Percentiles rank a stretch among this genome's conserved stretches.
Evolutionary conservation across 2,888 invertebrate genomes (phyloP).

Genomic region (Oscheius sp.): DNA sequence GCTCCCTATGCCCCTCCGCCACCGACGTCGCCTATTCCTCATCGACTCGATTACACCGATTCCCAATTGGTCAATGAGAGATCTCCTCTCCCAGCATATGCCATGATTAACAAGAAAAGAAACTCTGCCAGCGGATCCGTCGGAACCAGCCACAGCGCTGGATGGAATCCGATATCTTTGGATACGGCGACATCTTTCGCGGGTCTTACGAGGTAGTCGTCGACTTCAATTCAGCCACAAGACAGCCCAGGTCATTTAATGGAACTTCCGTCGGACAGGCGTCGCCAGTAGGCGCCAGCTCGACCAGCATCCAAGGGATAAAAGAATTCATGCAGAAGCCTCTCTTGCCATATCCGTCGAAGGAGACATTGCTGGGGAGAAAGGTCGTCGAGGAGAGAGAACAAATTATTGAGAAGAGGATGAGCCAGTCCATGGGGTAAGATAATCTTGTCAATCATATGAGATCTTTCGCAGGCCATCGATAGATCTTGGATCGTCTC

Average conservation of each 20-base stretch:
- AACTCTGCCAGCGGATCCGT: conserved; percentile 5
- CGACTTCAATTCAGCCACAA: no score
- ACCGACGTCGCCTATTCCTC: conserved; percentile 69
- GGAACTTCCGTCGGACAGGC: conserved; percentile 1
- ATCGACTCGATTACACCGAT: conserved; percentile 32
- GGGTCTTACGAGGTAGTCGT: conserved; percentile 24
- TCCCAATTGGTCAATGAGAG: neutral
- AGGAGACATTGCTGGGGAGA: conserved; percentile 47
- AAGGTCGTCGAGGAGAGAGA: conserved; percentile 53
- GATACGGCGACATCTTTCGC: conserved; percentile 35
- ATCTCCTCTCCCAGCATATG: conserved; percentile 3
- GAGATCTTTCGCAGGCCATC: neutral
- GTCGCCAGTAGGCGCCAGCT: conserved; percentile 21
- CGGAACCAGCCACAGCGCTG: neutral
- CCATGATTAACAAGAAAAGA: conserved; percentile 20
- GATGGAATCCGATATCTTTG: conserved; percentile 31
- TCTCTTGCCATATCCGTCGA: conserved; percentile 25
- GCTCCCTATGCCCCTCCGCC: conserved; percentile 55
- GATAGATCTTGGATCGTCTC: neutral
- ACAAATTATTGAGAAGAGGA: conserved; percentile 46
- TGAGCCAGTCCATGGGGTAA: conserved; percentile 17
- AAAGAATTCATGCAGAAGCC: conserved; percentile 38
- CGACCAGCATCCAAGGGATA: conserved; percentile 29
- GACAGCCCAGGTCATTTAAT: conserved; percentile 24
- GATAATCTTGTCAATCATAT: neutral